Evolutionary conservation across 2,797 vertebrate genomes (phyloP).

Genomic region (Nannoperca obscura): DNA sequence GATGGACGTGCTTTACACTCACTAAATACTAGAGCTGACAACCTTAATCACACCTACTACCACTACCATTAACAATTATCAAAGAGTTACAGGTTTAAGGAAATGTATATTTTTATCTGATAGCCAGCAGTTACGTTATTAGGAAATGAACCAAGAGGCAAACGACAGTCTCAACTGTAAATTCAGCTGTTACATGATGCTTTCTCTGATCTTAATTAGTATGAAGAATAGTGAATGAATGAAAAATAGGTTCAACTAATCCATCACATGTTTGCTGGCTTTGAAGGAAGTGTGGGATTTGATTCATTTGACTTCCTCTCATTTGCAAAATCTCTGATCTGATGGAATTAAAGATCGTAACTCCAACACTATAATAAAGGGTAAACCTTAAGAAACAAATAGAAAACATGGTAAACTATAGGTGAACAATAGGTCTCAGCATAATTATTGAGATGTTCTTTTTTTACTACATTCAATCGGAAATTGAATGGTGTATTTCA

Average conservation of each 20-base stretch:
- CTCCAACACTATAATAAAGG: slow-evolving; percentile 16
- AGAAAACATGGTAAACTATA: background rate
- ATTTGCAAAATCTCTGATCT: slow-evolving; percentile 40
- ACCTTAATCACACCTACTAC: background rate
- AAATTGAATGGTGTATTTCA: background rate
- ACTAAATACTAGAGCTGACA: background rate
- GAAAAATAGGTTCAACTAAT: slow-evolving; percentile 40
- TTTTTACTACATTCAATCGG: background rate
- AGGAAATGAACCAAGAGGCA: background rate
- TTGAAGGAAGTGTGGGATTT: slow-evolving; percentile 33
- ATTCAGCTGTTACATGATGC: background rate
- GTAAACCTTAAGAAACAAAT: background rate
- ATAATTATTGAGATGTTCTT: background rate
- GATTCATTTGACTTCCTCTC: slow-evolving; percentile 41
- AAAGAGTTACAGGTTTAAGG: background rate
- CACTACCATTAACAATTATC: background rate
- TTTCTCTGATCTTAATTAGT: background rate
- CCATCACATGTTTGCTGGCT: slow-evolving; percentile 15
- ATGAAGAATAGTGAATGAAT: slow-evolving; percentile 8
- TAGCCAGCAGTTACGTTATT: background rate
- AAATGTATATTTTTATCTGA: background rate
- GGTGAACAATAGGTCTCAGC: background rate
- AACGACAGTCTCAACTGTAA: background rate
- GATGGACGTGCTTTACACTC: background rate
- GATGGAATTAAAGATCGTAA: slow-evolving; percentile 30